Base-by-base conservation (phyloP, 2,888 invertebrate species). In the Nowickia ferox region DNA sequence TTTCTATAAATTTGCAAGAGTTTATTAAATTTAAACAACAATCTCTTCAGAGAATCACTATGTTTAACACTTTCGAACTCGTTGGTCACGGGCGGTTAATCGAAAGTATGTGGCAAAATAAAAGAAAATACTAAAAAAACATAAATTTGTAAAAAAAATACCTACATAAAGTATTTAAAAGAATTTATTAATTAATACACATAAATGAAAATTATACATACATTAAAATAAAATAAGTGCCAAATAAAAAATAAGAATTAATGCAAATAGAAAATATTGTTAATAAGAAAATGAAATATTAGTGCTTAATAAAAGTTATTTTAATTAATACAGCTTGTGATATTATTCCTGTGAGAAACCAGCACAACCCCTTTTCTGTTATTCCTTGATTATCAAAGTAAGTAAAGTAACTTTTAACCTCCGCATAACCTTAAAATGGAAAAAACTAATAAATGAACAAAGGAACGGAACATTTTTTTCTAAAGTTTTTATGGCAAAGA, bases 381-480 rank as follows among this genome's bases (percentile, higher is more conserved):
- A 5, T 30, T 19, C 55, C n/a, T 3, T 65, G 66, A 19, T 61
- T 55, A 48, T 71, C 48, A 69, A 30, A 30, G 30, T 30, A 30
- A 48, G 84, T 84, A 84, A 30, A 84, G 79, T 84, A 66, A 75
- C 63, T 69, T 84, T 84, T 84, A 75, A 84, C 84, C 84, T 84
- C 78, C 74, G 65, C 66, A 69, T 84, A 79, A 79, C 68, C 78
- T 79, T 72, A 76, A 65, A 51, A 59, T 44, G 38, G 17, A 57
- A 57, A 19, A 61, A 53, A n/a, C 13, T 44, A 48, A 40, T 8
- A 22, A 40, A n/a, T 38, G 40, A 68, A 38, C 2, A 46, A 59
- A 8, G 66, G 48, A 55, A n/a, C 46, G 22, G 9, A 13, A 30
- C 13, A 53, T 15, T 19, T 53, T 15, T 57, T n/a, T 40, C 44